Base-by-base conservation (phyloP, 1,140 invertebrate species). In the Caenorhabditis inopinata region DNA sequence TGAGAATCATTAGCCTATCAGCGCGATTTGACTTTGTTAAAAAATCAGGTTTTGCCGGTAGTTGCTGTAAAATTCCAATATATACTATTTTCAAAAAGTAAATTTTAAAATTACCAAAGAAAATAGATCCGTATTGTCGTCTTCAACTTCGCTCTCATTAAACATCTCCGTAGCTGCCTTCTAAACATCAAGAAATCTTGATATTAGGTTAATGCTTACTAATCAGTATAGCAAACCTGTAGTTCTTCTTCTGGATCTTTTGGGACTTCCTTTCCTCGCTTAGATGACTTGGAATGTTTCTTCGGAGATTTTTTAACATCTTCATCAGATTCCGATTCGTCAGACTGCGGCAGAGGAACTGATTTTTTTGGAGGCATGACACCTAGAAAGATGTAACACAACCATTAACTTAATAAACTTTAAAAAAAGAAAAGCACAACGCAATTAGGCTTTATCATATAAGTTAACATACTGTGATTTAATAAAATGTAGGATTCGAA, bases 1-100 rank as follows among this genome's bases (percentile, higher is more conserved):
- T 92, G 0, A 93, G 93, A 32, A 99, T 98, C 48, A 99, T 93
- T 25, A 99, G 89, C 14, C 96, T 91, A 38, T 68, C 58, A 21
- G 9, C 27, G 7, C 27, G 25, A 1, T 35, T 29, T 21, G 58
- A 4, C 35, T n/a, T 58, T n/a, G 18, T 32, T 5, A 58, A 29
- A n/a, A 62, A 62, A 16, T 62, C 53, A 4, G 53, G 53, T 32
- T 16, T 12, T 0, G 27, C 4, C 18, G 53, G 53, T 5, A 62
- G n/a, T 0, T 12, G 4, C 53, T 62, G 53, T 25, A 62, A 2
- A 32, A 62, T 35, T 14, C 0, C 2, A n/a, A 25, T 23, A n/a
- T 1, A 9, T n/a, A n/a, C 7, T 11, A 51, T 25, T 51, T 11
- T 25, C 27, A 16, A 9, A 51, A 7, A 51, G 18, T 25, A 4